phyloP scores from a whole-genome alignment of 2,797 vertebrate genomes.

The Sebastes oblongus region DNA sequence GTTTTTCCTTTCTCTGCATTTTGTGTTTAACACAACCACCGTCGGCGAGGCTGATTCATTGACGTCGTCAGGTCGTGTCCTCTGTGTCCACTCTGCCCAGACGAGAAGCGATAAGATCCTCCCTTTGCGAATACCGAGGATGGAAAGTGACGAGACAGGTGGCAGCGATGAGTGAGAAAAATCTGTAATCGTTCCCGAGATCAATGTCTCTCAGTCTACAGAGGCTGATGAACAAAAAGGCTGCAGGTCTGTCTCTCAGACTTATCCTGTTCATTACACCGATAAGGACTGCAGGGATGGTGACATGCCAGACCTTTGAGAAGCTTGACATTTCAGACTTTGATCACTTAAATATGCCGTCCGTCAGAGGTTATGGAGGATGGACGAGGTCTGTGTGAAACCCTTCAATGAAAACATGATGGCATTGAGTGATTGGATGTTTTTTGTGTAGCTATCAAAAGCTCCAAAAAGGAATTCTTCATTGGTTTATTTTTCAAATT shows the following conservation, averaged over 20 bases:
- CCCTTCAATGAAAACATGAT: background rate
- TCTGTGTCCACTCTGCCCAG: constrained; percentile 17
- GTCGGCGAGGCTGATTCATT: background rate
- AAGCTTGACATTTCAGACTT: constrained; percentile 62
- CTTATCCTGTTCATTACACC: constrained; percentile 35
- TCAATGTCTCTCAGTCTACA: constrained; percentile 47
- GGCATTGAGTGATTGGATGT: background rate
- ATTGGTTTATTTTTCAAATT: background rate
- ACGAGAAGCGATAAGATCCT: constrained; percentile 53
- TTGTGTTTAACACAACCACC: background rate
- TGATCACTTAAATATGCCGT: constrained; percentile 11
- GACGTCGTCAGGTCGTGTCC: background rate
- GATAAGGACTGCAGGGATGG: constrained; percentile 46
- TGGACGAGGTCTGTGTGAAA: constrained; percentile 10
- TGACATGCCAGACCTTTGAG: constrained; percentile 27
- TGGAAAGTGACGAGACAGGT: constrained; percentile 25
- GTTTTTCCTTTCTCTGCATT: background rate
- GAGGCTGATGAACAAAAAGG: constrained; percentile 53
- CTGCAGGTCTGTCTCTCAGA: constrained; percentile 46
- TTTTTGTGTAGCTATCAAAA: background rate
- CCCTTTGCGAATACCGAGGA: constrained; percentile 8
- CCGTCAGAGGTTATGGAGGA: constrained; percentile 5
- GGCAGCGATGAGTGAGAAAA: constrained; percentile 39
- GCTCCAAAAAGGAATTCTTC: background rate
- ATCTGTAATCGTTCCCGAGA: constrained; percentile 59